Base-by-base conservation (phyloP, 2,888 invertebrate genomes). In the Hypomecis punctinalis region DNA sequence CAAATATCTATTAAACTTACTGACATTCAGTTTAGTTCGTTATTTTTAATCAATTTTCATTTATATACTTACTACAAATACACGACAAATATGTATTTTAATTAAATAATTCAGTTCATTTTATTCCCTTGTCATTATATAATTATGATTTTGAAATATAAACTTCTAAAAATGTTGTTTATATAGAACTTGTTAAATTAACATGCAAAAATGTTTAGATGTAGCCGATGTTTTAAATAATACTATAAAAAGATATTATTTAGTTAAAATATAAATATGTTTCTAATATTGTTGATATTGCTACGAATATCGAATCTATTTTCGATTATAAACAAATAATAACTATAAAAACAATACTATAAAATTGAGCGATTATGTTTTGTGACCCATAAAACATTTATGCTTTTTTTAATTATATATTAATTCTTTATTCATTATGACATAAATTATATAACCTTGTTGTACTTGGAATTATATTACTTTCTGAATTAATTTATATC, bases 61-160 rank as follows among this genome's bases (percentile, higher is more conserved):
- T 84, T 84, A 85, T 76, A 80, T 72, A 81, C 83, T 88, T 73
- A 81, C 84, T 89, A 88, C 83, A 80, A 76, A 79, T 84, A 86
- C 80, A 83, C 82, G 80, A 84, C 81, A 82, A 33, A 78, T 79
- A 68, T 65, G 68, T 67, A 65, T 56, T 80, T 84, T 81, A 82
- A 82, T 78, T 86, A 83, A 81, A 85, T 84, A 85, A 82, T 80
- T 91, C 91, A 91, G 91, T 91, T 89, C 91, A 83, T 90, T 90
- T 89, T 85, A 88, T 79, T 88, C 89, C 86, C 87, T 88, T 89
- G 85, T 85, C 77, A 82, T 84, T 84, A 83, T 45, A 47, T 55
- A 56, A 47, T 67, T 81, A 83, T 82, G 83, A 82, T 84, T 84
- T 82, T 79, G 79, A 80, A 76, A 78, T 82, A 82, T 77, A 75